phyloP scores from a whole-genome alignment of 1,140 invertebrate species.

The Lordiphosa stackelbergi region DNA sequence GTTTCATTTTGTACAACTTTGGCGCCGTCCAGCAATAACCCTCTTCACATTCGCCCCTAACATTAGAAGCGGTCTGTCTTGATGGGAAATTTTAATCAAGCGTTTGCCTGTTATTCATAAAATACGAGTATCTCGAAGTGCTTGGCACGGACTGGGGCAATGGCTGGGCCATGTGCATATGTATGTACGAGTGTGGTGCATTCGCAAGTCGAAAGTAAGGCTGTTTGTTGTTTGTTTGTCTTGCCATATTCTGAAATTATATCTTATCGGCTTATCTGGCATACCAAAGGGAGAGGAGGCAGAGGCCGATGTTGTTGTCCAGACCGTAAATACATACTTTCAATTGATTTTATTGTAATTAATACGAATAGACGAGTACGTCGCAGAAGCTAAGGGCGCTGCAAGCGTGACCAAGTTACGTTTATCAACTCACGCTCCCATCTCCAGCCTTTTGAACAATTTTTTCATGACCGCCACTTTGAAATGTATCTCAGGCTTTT shows the following conservation, averaged over 20 bases:
- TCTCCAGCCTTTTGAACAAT: slow-evolving; percentile 8
- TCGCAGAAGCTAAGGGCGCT: background rate
- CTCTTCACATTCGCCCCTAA: slow-evolving; percentile 1
- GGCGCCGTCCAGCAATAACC: slow-evolving; percentile 31
- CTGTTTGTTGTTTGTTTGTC: slow-evolving; percentile 18
- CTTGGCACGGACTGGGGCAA: too few relatives aligned
- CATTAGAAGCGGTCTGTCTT: slow-evolving; percentile 23
- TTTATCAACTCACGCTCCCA: background rate
- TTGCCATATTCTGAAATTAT: slow-evolving; percentile 26
- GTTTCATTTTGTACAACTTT: slow-evolving; percentile 31
- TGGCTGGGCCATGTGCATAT: slow-evolving; percentile 33
- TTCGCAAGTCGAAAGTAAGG: slow-evolving; percentile 3
- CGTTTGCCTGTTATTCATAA: slow-evolving; percentile 19
- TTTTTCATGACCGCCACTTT: slow-evolving; percentile 35
- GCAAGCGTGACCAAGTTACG: background rate
- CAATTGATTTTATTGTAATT: slow-evolving; percentile 63
- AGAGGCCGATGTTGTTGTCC: slow-evolving; percentile 13
- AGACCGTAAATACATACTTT: slow-evolving; percentile 35
- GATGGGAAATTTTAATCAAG: slow-evolving; percentile 44
- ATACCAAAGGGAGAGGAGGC: slow-evolving; percentile 40
- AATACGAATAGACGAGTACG: slow-evolving; percentile 30
- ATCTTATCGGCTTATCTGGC: slow-evolving; percentile 63
- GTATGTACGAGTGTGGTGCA: slow-evolving; percentile 18
- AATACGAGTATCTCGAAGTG: slow-evolving; percentile 33
- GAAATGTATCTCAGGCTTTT: slow-evolving; percentile 47